These are phyloP conservation scores for Eidolon helvum DNA, from an alignment of 2,113 vertebrate genomes.

Conservation along the genomic window DNA sequence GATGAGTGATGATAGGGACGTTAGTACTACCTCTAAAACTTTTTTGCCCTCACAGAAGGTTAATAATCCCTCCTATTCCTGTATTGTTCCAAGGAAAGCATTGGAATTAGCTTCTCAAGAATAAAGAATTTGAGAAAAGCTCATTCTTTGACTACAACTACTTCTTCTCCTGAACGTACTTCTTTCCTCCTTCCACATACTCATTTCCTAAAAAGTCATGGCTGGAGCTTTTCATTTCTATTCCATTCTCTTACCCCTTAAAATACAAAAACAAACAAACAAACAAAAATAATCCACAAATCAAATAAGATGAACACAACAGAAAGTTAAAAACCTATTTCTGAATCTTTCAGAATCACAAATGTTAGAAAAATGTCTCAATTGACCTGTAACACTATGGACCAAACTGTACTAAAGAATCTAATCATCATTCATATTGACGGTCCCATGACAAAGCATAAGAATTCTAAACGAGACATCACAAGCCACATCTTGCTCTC, in stretches of 20 bases:
- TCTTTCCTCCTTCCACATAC: background rate
- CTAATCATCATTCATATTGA: background rate
- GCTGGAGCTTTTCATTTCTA: background rate
- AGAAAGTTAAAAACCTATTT: background rate
- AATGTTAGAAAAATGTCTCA: background rate
- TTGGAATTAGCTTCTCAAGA: background rate
- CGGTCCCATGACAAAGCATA: background rate
- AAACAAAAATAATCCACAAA: background rate
- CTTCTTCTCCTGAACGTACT: background rate
- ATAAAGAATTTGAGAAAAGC: constrained; percentile 14
- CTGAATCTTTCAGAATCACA: background rate
- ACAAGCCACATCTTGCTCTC: background rate
- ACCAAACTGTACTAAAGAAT: background rate
- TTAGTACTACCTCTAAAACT: constrained; percentile 7
- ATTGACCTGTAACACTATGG: background rate
- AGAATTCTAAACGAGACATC: constrained; percentile 24
- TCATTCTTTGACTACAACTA: background rate
- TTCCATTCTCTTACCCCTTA: background rate
- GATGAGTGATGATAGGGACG: background rate
- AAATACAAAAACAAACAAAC: background rate
- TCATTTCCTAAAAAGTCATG: background rate
- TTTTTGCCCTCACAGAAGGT: background rate
- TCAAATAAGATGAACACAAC: background rate
- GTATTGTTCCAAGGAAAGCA: background rate
- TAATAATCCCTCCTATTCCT: background rate